A percentile compares a stretch with the other conserved stretches of the same genome.
Conservation (phyloP, 2,888 invertebrate species). For the Philhelius pedissequus region DNA sequence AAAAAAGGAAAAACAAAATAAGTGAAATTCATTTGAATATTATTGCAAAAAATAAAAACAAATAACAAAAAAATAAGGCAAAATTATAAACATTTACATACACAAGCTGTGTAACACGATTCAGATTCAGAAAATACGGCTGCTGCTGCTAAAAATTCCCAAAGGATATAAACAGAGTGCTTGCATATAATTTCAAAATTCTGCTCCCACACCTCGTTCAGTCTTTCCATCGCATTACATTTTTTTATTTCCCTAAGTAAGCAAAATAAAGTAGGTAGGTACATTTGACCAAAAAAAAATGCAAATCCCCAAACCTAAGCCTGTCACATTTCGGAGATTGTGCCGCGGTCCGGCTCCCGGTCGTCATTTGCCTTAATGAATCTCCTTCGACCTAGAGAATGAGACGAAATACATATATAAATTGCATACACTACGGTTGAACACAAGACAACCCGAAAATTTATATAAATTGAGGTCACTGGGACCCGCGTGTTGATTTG, state of each 20-base stretch:
- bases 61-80: constrained; percentile 5
- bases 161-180: constrained; percentile 39
- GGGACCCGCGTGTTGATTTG: too few species aligned
- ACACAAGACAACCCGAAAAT: not conserved
- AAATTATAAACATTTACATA: constrained; percentile 37
- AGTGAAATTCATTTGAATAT: constrained; percentile 63
- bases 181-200: constrained; percentile 23
- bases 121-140: constrained; percentile 37
- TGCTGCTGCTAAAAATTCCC: constrained; percentile 35
- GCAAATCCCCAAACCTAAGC: constrained; percentile 62
- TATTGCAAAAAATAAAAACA: constrained; percentile 11
- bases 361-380: constrained; percentile 56
- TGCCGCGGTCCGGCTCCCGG: constrained; percentile 51
- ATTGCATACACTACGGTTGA: constrained; percentile 18
- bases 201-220: not conserved
- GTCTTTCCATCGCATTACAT: constrained; percentile 22
- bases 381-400: constrained; percentile 28
- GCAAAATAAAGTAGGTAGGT: not conserved
- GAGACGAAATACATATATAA: not conserved
- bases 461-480: too few species aligned
- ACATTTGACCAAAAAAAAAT: not conserved
- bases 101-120: constrained; percentile 47
- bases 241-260: constrained; percentile 35
- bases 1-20: constrained; percentile 30
- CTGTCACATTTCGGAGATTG: constrained; percentile 41